phyloP scores from a whole-genome alignment of 92 coral and sea anemone genomes.

The Zoanthus sansibaricus region DNA sequence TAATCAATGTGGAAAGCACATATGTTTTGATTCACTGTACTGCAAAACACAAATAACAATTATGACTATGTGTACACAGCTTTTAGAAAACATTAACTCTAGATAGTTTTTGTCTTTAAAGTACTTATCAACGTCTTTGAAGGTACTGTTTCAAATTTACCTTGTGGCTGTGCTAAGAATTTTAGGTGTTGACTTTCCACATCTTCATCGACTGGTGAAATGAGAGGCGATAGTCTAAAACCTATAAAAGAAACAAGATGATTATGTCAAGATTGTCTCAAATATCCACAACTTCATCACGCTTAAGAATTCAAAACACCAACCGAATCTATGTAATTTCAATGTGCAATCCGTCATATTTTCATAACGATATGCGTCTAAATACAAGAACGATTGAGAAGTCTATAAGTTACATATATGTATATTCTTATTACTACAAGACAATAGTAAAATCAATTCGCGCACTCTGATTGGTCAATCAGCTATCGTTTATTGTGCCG shows the following conservation, averaged over 20 bases:
- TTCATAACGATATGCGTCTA: too few species aligned
- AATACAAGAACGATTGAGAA: background rate
- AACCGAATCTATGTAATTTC: too few species aligned
- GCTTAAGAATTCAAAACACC: too few species aligned
- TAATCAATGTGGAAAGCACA: too few species aligned
- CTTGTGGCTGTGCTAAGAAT: conserved; percentile 90
- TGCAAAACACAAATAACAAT: too few species aligned
- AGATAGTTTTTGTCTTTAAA: background rate
- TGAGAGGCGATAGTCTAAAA: conserved; percentile 84
- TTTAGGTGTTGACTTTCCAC: conserved; percentile 95
- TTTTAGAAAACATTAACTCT: background rate
- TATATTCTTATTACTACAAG: too few species aligned
- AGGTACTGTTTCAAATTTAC: conserved; percentile 42
- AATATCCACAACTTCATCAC: background rate
- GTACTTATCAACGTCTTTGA: background rate
- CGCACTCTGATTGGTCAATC: too few species aligned
- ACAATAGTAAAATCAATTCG: too few species aligned
- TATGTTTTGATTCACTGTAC: too few species aligned
- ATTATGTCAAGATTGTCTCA: background rate
- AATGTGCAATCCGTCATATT: too few species aligned
- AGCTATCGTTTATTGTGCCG: too few species aligned
- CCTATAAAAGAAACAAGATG: conserved; percentile 49
- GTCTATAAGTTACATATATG: background rate
- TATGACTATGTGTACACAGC: too few species aligned
- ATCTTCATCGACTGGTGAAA: conserved; percentile 92